Evolutionary conservation across 1,140 invertebrate genomes (phyloP), one percentile per base, ranked within the genome.

Genomic region (Hirudo medicinalis): DNA sequence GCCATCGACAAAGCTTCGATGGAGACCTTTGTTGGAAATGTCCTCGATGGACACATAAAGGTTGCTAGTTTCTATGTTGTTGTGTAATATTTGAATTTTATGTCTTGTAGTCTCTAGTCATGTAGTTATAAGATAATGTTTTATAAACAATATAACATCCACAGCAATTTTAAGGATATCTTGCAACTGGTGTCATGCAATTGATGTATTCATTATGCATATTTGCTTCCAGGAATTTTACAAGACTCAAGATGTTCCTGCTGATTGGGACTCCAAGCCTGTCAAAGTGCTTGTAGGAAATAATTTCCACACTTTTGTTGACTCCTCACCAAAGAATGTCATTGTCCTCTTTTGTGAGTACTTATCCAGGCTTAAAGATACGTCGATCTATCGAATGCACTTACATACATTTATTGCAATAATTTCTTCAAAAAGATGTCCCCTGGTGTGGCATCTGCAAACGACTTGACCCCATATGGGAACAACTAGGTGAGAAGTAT

Each of bases 381-480:
- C 2, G 6, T 29, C 1, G 27, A 43, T 40, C 11, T 32, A 15
- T 15, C 11, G 15, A 13, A 17, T 49, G 43, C 43, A 11, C 4
- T 40, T 49, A 9, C 9, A 49, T 49, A 17, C 43, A 49, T 49
- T 49, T 11, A 15, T 49, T 11, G 11, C 43, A 49, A 49, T 49
- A 2, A 17, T 49, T 49, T 49, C 43, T 49, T 49, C 15, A 0
- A 3, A 17, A 49, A 97, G 93, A 98, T 88, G 96, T 95, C 71
- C 95, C 96, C 80, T 99, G 96, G 96, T 99, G 96, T 83, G 94
- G 94, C 75, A 96, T 99, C 81, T 99, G 96, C 85, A 99, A 98
- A 83, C 89, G 91, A 67, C 84, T 99, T 67, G 93, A 91, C 60
- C 96, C 96, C 29, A 93, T 98, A 83, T 99, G 93, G 83, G 92